Conservation (phyloP, 2,797 vertebrate genomes). For the Chrosomus eos region DNA sequence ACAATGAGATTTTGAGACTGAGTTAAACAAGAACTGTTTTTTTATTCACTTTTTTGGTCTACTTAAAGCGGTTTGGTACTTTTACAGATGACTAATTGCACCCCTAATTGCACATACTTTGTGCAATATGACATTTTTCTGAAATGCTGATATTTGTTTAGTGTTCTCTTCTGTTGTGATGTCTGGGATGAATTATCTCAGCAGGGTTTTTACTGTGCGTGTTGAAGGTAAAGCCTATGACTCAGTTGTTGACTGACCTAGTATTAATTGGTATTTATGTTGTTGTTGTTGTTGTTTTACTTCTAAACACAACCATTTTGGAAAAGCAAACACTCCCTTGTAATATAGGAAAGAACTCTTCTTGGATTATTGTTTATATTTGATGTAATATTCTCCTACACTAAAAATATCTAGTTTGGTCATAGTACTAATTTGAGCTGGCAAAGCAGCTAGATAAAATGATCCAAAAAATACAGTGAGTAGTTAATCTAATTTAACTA, state of each 20-base stretch:
- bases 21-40: neutral
- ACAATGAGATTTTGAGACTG: neutral
- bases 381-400: conserved; percentile 35
- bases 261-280: conserved; percentile 3
- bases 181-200: conserved; percentile 50
- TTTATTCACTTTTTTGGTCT: conserved; percentile 51
- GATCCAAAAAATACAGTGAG: conserved; percentile 12
- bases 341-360: conserved; percentile 3
- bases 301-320: conserved; percentile 22
- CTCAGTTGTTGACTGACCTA: neutral
- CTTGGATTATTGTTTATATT: conserved; percentile 13
- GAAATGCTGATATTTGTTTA: conserved; percentile 24
- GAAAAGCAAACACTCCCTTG: neutral
- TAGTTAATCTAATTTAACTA: conserved; percentile 12
- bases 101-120: neutral
- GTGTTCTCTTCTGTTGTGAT: neutral
- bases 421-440: conserved; percentile 26
- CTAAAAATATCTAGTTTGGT: neutral
- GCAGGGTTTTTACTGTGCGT: conserved; percentile 41
- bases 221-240: conserved; percentile 33
- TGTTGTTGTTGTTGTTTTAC: neutral
- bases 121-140: conserved; percentile 14
- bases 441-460: neutral
- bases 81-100: neutral
- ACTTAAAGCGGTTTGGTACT: conserved; percentile 63